Evolutionary conservation across 2,113 vertebrate species (phyloP).

Genomic region (Sula dactylatra): DNA sequence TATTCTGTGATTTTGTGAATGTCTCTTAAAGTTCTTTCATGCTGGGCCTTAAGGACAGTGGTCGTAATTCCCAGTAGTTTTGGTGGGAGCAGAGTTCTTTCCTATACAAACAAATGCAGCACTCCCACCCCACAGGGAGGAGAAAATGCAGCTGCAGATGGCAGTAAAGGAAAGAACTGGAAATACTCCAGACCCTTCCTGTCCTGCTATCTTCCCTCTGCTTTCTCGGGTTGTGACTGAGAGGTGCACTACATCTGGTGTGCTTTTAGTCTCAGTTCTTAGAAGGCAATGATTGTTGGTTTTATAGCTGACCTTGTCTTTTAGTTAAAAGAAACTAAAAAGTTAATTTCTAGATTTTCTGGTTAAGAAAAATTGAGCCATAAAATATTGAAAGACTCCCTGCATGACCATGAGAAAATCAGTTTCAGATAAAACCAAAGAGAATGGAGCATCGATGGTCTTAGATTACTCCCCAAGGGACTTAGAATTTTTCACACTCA

Average conservation of each 20-base stretch:
- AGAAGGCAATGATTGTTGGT: background rate
- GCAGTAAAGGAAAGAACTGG: background rate
- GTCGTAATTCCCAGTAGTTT: background rate
- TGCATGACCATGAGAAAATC: background rate
- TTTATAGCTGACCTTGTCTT: background rate
- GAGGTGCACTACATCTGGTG: background rate
- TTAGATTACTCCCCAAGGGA: background rate
- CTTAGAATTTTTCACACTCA: background rate
- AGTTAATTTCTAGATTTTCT: background rate
- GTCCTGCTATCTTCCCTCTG: background rate
- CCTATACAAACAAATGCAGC: rapidly evolving
- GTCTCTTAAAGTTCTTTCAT: background rate
- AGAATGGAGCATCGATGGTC: background rate
- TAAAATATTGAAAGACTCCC: background rate
- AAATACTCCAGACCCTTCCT: background rate
- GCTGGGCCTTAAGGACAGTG: background rate
- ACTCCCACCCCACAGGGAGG: background rate
- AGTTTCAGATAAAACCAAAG: background rate
- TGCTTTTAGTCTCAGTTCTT: background rate
- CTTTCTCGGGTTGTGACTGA: background rate
- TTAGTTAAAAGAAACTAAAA: background rate
- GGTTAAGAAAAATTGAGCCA: background rate
- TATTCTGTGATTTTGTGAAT: background rate
- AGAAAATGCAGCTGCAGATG: background rate
- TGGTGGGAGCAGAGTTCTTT: background rate